These are phyloP conservation scores for Hycleus phaleratus DNA, from an alignment of 1,140 invertebrate species.

Conservation along the genomic window DNA sequence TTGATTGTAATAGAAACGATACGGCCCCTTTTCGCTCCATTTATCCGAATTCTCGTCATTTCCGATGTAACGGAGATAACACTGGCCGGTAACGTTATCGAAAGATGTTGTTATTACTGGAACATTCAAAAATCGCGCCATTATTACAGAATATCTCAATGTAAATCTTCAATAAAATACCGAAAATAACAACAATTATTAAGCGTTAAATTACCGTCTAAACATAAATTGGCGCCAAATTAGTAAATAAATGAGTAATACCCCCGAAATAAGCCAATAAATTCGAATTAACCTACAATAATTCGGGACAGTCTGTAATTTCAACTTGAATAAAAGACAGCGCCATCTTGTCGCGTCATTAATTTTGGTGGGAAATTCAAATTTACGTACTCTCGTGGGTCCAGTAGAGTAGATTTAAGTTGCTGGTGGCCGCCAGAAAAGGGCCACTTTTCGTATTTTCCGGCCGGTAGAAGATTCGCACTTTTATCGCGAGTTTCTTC, in stretches of 20 bases:
- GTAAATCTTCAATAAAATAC: constrained; percentile 19
- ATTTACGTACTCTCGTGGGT: constrained; percentile 56
- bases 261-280: too few relatives aligned
- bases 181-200: background rate
- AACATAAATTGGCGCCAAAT: background rate
- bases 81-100: constrained; percentile 51
- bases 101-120: constrained; percentile 49
- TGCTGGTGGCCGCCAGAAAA: constrained; percentile 49
- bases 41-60: constrained; percentile 48
- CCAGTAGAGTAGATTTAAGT: constrained; percentile 73
- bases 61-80: constrained; percentile 52
- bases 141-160: constrained; percentile 8
- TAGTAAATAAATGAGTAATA: background rate
- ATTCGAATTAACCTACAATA: too few relatives aligned
- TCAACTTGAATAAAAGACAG: too few relatives aligned
- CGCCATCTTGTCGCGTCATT: too few relatives aligned
- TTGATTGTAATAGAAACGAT: constrained; percentile 71
- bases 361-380: too few relatives aligned
- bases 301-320: too few relatives aligned
- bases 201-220: too few relatives aligned
- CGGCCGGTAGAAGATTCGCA: constrained; percentile 68
- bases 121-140: constrained; percentile 19
- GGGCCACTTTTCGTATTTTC: constrained; percentile 62
- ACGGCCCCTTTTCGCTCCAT: constrained; percentile 56
- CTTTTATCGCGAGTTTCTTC: constrained; percentile 56